Base-by-base conservation (phyloP, 2,888 invertebrate genomes). In the Himalopsyche japonica region DNA sequence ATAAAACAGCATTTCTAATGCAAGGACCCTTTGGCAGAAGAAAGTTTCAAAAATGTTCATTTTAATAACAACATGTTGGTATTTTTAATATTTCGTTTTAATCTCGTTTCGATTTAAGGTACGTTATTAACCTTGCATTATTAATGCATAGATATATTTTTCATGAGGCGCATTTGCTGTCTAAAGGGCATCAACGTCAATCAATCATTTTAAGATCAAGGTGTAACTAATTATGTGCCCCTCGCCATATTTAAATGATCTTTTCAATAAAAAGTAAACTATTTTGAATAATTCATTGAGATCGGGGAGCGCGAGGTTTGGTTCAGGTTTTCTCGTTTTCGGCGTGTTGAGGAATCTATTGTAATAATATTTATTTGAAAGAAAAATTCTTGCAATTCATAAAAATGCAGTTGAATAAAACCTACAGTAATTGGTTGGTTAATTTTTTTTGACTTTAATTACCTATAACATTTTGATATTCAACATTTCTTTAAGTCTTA, bases 161-260 rank as follows among this genome's bases (percentile, higher is more conserved):
- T 70, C 27, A 70, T 27, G 70, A 70, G 70, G 30, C 70, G 70
- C 70, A 27, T 70, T 70, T 27, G 27, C 70, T 70, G 70, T 12
- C 70, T 10, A 70, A 70, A 70, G 70, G 70, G 70, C 70, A 70
- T 20, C 15, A 15, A 27, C 70, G 2, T 70, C 70, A 24, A 70
- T 70, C 70, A 70, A 70, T 70, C 70, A 70, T 70, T 70, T 70
- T 70, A 70, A 70, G 70, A 70, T 70, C 70, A 70, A 70, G 70
- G 70, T 70, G 70, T 70, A 70, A 27, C 70, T 70, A 70, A 70
- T 70, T 70, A 70, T 27, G 70, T 70, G 27, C 70, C 70, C 70
- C 70, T 70, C 27, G 12, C 70, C 27, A 70, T 70, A 70, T 70
- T 70, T 70, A 70, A 70, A 70, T 70, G 70, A 70, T 70, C 24